These are phyloP conservation scores for Tachycineta bicolor DNA, from an alignment of 2,113 vertebrate genomes.

Conservation along the genomic window DNA sequence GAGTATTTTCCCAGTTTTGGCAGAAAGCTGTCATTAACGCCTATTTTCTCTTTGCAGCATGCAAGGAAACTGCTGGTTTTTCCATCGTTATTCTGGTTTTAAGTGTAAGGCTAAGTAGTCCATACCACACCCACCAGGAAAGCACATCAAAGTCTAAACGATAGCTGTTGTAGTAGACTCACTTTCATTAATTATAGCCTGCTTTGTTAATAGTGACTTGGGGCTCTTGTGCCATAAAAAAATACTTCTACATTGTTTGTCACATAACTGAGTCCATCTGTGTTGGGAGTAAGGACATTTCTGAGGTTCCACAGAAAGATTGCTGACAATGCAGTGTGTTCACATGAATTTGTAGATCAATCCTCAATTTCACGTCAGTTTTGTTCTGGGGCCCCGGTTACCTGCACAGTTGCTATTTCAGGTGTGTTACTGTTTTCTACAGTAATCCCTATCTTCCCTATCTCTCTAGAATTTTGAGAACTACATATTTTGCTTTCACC, in stretches of 20 bases:
- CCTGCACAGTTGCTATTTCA: neutral
- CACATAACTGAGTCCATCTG: neutral
- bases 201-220: neutral
- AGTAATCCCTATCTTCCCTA: neutral
- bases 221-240: neutral
- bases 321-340: neutral
- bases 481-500: fast-evolving
- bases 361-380: neutral
- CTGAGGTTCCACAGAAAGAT: neutral
- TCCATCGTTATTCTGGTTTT: constrained; percentile 28
- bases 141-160: constrained; percentile 14
- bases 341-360: neutral
- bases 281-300: neutral
- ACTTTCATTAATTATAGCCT: neutral
- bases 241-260: neutral
- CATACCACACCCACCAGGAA: constrained; percentile 17
- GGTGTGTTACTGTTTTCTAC: neutral
- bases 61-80: neutral
- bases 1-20: constrained; percentile 42
- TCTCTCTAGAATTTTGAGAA: neutral
- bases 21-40: neutral
- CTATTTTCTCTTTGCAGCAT: neutral
- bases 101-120: neutral
- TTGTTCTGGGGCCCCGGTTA: neutral
- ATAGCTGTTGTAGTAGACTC: neutral